Base-by-base conservation (phyloP, 2,888 invertebrate species). In the Philereme vetulata region DNA sequence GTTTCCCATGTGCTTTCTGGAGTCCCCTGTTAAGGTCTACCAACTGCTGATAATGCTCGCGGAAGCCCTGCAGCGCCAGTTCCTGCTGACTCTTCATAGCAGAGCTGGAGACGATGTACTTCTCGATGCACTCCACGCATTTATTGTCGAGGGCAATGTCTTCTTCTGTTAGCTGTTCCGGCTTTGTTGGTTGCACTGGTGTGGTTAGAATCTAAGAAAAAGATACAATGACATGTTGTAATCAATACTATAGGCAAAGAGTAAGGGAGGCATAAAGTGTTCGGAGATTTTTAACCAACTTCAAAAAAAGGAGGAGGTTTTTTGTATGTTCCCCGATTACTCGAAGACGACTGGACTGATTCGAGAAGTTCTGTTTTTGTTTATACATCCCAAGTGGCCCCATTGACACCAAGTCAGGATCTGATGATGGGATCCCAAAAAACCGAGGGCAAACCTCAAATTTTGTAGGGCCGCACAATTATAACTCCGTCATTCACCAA, bases 61-160 rank as follows among this genome's bases (percentile, higher is more conserved):
- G 93, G 70, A 95, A 94, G 4, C 95, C 94, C 78, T 96, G 95
- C n/a, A 96, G 76, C 0, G 96, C 95, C 48, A 96, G 80, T 71
- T 95, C 95, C 46, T 97, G 92, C 60, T 95, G 94, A 4, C 94
- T 94, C 81, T 94, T 95, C 82, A 95, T 95, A 1, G 93, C 78
- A 0, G 96, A 94, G 73, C 94, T 94, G 36, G 91, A 85, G 9
- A 88, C 81, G 9, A 95, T 93, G 77, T 94, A 96, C 60, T 91
- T 87, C 67, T 95, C 93, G 51, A 96, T 84, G 66, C 94, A 93
- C 50, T 93, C 88, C 0, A 94, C 64, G 62, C 94, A 93, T 67
- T 93, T 83, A 50, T 93, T 93, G 73, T 95, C 94, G 34, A 91
- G 82, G 54, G 93, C 86, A 2, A 93, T 86, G 36, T 92, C 86